Percentiles rank a stretch among this genome's conserved stretches.
phyloP scores from a whole-genome alignment of 2,888 invertebrate genomes.

The Limnephilus lunatus region DNA sequence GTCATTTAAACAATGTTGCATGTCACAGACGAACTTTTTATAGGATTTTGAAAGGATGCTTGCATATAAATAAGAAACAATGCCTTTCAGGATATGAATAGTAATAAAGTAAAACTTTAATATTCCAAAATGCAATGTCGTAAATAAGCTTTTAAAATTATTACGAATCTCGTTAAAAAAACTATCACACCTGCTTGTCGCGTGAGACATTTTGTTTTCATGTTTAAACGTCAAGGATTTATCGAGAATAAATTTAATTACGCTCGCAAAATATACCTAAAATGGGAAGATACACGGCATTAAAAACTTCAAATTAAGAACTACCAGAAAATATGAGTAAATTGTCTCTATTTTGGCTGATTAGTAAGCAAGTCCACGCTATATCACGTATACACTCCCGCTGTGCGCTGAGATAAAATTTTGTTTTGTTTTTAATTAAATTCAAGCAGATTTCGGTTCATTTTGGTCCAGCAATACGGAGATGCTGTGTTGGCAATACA shows the following conservation, averaged over 20 bases:
- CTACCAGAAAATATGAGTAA: not conserved
- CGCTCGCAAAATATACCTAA: not conserved
- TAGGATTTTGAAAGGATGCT: not conserved
- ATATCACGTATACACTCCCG: constrained; percentile 50
- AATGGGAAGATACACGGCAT: not conserved
- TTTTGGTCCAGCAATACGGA: constrained; percentile 24
- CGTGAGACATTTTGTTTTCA: not conserved
- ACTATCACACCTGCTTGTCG: not conserved
- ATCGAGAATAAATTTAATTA: not conserved
- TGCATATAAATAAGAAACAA: too few species aligned
- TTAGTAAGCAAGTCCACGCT: constrained; percentile 58
- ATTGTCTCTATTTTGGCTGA: constrained; percentile 37
- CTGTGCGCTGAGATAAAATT: constrained; percentile 60
- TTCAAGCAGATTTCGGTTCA: constrained; percentile 52
- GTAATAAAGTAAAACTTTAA: too few species aligned
- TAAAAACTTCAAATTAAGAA: not conserved
- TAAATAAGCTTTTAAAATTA: not conserved
- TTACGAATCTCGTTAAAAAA: not conserved
- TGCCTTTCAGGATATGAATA: too few species aligned
- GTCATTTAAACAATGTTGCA: not conserved
- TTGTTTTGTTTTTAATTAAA: constrained; percentile 65
- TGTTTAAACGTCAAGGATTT: not conserved
- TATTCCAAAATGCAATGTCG: not conserved
- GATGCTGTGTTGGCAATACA: not conserved
- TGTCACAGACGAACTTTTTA: not conserved